Evolutionary conservation across 2,888 invertebrate species (phyloP), one percentile per base, ranked within the genome.

Genomic region (Patella ulyssiponensis): DNA sequence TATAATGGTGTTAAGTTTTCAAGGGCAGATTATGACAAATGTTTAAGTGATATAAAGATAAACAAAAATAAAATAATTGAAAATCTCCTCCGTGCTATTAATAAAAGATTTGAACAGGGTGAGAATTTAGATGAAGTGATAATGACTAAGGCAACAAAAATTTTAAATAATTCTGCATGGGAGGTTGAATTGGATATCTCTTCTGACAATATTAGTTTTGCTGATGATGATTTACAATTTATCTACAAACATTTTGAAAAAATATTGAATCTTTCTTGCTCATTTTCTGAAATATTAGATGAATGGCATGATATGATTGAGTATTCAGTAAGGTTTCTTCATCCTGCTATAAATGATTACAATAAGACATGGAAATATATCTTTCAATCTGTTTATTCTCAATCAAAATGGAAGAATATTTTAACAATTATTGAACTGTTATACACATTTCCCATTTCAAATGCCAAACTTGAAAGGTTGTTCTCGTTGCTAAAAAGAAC

Each of bases 211-310:
- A 27, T 27, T 27, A 27, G 27, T 27, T 58, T 58, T 58, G 58
- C 58, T 58, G 58, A 58, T 58, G 58, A 58, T 58, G 58, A 58
- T 58, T n/a, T 58, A n/a, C 17, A n/a, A n/a, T 58, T 20, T n/a
- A 17, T 58, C 20, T 20, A n/a, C 17, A 20, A 58, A 58, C 58
- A 58, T 58, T 58, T 58, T 20, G 17, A 58, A 17, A 17, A n/a
- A 58, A 58, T 58, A n/a, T 58, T 58, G 20, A 20, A n/a, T n/a
- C 17, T 20, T 20, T n/a, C 17, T 58, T 17, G 58, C 20, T 17
- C 20, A n/a, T n/a, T 58, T 20, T 5, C 58, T n/a, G 58, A 58
- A 58, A 58, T 58, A 5, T 20, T 58, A 5, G 17, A 58, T 58
- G 58, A 58, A 20, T 58, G 58, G 58, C 58, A 58, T 58, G 14